Evolutionary conservation across 2,113 vertebrate species (phyloP).

Genomic region (Grammomys dolichurus): DNA sequence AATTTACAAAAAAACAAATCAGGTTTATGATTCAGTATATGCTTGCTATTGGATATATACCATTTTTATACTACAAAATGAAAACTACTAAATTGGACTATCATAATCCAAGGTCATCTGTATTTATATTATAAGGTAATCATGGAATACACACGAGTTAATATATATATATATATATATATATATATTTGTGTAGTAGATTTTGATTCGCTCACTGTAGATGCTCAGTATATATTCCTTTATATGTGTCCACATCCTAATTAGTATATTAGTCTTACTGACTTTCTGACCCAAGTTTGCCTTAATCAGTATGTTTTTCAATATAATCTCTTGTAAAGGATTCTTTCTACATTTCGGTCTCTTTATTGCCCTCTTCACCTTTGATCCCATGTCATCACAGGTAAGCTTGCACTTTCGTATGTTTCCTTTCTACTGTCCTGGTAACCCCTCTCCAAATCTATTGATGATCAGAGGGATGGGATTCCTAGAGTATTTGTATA

Average conservation of each 20-base stretch:
- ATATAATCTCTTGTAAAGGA: background rate
- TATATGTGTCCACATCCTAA: background rate
- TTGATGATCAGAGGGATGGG: background rate
- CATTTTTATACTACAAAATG: background rate
- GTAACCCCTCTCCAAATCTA: background rate
- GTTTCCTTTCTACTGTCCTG: no score
- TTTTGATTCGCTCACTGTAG: background rate
- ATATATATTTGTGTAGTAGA: background rate
- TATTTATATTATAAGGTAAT: background rate
- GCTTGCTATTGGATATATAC: background rate
- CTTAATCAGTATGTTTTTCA: background rate
- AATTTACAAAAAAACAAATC: background rate
- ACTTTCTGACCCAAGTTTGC: background rate
- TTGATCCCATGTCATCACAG: rapidly evolving
- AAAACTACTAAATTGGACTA: background rate
- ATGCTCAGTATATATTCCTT: background rate
- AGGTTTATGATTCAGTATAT: background rate
- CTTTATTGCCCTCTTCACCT: background rate
- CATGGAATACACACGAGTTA: background rate
- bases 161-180: background rate
- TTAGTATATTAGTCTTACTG: background rate
- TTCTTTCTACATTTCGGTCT: background rate
- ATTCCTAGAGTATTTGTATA: background rate
- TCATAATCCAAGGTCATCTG: background rate
- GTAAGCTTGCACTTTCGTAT: rapidly evolving